Conservation (phyloP, 23 tunicate genomes). For the Corella eumyota region DNA sequence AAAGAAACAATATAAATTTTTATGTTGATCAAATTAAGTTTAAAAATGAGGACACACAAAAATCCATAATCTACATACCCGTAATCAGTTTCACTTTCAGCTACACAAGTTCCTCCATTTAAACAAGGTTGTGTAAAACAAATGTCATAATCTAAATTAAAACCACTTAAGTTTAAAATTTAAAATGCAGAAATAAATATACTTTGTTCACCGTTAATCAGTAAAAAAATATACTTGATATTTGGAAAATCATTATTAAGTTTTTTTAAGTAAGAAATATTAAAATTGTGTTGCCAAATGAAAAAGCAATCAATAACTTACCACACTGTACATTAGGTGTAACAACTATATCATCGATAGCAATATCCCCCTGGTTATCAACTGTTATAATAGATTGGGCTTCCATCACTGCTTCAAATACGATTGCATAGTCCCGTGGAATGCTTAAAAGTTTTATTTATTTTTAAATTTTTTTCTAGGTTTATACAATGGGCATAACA, state of each 20-base stretch:
- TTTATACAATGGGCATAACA: too few species aligned
- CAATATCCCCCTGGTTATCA: constrained; percentile 77
- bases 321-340: constrained; percentile 34
- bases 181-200: too few species aligned
- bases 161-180: background rate
- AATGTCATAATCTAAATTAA: constrained; percentile 40
- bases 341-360: constrained; percentile 64
- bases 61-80: too few species aligned
- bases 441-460: constrained; percentile 15
- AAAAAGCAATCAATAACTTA: too few species aligned
- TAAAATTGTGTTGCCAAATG: too few species aligned
- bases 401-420: constrained; percentile 41
- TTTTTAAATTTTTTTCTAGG: background rate
- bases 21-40: too few species aligned
- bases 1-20: too few species aligned
- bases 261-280: too few species aligned
- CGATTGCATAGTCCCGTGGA: constrained; percentile 37
- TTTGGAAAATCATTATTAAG: too few species aligned
- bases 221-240: too few species aligned
- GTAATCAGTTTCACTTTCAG: constrained; percentile 21
- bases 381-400: constrained; percentile 31
- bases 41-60: too few species aligned
- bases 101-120: constrained; percentile 57
- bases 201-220: too few species aligned
- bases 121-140: constrained; percentile 59